Base-by-base conservation (phyloP, 2,888 invertebrate genomes). In the Paralinhomoeus sp. region DNA sequence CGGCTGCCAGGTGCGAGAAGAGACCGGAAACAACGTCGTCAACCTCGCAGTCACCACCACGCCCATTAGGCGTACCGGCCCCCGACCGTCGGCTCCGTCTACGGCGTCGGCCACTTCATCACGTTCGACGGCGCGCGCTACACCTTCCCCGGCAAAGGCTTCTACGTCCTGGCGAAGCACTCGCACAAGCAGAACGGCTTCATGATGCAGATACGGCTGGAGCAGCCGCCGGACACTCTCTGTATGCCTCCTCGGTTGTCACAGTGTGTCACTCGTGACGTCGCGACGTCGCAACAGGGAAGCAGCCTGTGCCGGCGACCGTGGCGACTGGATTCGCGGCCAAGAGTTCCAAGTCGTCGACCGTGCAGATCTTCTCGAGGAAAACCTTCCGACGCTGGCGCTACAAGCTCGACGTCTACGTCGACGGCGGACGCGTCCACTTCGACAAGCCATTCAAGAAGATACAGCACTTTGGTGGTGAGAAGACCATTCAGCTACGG, bases 1-100 rank as follows among this genome's bases (percentile, higher is more conserved):
- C 64, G 89, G 91, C 64, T 93, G 93, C 58, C 80, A 84, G 1
- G 83, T 83, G n/a, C n/a, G n/a, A n/a, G n/a, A n/a, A n/a, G n/a
- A n/a, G n/a, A n/a, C n/a, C n/a, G n/a, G n/a, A n/a, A n/a, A n/a
- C n/a, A n/a, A n/a, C n/a, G n/a, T n/a, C n/a, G n/a, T n/a, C n/a
- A n/a, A n/a, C n/a, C n/a, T n/a, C n/a, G n/a, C n/a, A n/a, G n/a
- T n/a, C n/a, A n/a, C n/a, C n/a, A n/a, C n/a, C n/a, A n/a, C n/a
- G n/a, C n/a, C n/a, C n/a, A n/a, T n/a, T n/a, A n/a, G n/a, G n/a
- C n/a, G n/a, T n/a, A n/a, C n/a, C n/a, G n/a, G n/a, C n/a, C n/a
- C n/a, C n/a, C n/a, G n/a, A n/a, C n/a, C n/a, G n/a, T n/a, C 71
- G 85, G 78, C 1, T 75, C 78, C 18, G 77, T 83, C 36, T 89